phyloP scores from a whole-genome alignment of 2,888 invertebrate genomes.

The Dorcus parallelipipedus region DNA sequence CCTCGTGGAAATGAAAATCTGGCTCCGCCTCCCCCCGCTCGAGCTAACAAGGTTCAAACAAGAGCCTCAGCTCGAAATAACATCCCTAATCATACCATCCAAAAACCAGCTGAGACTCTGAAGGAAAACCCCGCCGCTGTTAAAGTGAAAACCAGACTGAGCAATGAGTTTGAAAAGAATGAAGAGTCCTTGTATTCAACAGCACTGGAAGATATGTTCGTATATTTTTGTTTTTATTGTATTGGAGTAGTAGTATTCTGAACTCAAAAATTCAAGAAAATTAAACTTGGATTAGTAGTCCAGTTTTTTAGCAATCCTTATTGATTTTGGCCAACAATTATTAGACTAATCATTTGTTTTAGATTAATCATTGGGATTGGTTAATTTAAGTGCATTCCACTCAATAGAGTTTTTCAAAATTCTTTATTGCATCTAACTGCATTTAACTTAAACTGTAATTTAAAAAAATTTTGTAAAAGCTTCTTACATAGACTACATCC shows the following conservation, averaged over 20 bases:
- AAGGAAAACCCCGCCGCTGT: conserved; percentile 39
- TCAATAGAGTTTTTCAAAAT: too few species aligned
- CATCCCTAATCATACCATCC: conserved; percentile 39
- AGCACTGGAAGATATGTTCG: conserved; percentile 72
- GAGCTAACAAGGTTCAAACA: conserved; percentile 38
- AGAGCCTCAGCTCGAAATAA: conserved; percentile 36
- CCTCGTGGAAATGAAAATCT: conserved; percentile 46
- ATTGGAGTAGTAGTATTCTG: not conserved
- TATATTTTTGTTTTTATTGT: conserved; percentile 26
- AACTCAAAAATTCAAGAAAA: too few species aligned
- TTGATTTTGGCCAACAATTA: too few species aligned
- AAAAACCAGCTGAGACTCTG: conserved; percentile 41
- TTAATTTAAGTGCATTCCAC: too few species aligned
- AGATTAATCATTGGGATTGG: too few species aligned
- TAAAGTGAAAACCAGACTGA: conserved; percentile 55
- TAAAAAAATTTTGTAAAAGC: too few species aligned
- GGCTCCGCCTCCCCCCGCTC: conserved; percentile 39
- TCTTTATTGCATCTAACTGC: too few species aligned
- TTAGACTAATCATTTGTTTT: too few species aligned
- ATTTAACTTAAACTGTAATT: too few species aligned
- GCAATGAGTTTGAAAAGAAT: conserved; percentile 69
- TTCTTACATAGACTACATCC: too few species aligned
- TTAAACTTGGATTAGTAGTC: too few species aligned
- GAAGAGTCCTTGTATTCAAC: conserved; percentile 75
- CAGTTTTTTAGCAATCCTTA: too few species aligned